These are phyloP conservation scores for Crambe crambe DNA, from an alignment of 37 sponge, comb jelly and placozoan species.

Conservation along the genomic window DNA sequence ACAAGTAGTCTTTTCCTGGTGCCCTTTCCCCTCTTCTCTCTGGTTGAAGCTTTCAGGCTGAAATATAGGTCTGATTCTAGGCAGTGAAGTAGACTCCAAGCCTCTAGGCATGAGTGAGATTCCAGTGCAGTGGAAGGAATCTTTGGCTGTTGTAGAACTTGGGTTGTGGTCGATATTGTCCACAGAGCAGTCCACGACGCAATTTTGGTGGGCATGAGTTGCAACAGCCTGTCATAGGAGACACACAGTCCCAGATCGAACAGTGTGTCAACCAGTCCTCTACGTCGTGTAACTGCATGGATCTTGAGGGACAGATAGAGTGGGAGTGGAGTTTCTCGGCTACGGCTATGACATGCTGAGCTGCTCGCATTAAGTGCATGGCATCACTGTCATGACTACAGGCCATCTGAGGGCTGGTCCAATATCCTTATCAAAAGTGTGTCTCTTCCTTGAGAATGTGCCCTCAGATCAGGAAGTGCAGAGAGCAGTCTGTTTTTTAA, in stretches of 20 bases:
- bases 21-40: no score
- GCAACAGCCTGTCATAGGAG: no score
- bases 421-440: background rate
- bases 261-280: no score
- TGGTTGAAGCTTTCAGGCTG: no score
- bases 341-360: background rate
- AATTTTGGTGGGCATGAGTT: background rate
- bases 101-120: constrained; percentile 17
- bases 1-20: no score
- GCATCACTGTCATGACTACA: background rate
- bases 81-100: no score
- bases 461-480: background rate
- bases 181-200: constrained; percentile 2
- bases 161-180: constrained; percentile 43
- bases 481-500: background rate
- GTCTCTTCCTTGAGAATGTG: background rate
- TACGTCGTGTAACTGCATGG: no score
- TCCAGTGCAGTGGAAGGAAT: constrained; percentile 36
- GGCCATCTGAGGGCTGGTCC: background rate
- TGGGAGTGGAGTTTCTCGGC: background rate
- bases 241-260: no score
- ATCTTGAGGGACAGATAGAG: background rate
- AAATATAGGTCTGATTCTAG: no score
- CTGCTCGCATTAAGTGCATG: background rate
- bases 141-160: constrained; percentile 20